Percentiles rank a stretch among this genome's conserved stretches.
These are phyloP conservation scores for Caenorhabditis parvicauda DNA, from an alignment of 2,888 invertebrate genomes.

Conservation along the genomic window DNA sequence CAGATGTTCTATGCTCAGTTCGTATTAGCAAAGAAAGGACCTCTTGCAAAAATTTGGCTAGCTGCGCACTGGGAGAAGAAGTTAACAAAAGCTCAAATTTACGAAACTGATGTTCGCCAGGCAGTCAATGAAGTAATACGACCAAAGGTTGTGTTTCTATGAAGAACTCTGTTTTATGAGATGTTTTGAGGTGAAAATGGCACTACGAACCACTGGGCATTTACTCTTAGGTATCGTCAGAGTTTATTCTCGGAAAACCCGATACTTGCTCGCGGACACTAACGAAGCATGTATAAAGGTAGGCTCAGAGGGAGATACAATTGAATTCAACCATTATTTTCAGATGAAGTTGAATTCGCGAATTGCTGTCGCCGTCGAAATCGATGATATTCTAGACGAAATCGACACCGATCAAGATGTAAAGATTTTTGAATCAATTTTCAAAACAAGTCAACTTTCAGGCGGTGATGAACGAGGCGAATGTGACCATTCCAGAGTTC, in stretches of 20 bases:
- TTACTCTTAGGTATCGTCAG: conserved; percentile 93
- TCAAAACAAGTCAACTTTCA: conserved; percentile 17
- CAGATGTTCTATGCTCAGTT: conserved; percentile 32
- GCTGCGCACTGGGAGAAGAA: conserved; percentile 99
- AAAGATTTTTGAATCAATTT: conserved; percentile 14
- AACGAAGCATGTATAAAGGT: conserved; percentile 99
- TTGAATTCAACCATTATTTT: neutral
- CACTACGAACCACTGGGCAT: conserved; percentile 95
- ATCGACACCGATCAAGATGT: neutral
- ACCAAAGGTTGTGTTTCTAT: conserved; percentile 74
- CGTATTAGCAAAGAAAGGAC: conserved; percentile 72
- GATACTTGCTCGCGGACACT: conserved; percentile 93
- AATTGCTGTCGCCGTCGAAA: neutral
- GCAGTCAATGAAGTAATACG: conserved; percentile 97
- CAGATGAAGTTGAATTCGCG: conserved; percentile 13
- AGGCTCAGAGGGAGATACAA: conserved; percentile 86
- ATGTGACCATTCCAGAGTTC: conserved; percentile 22
- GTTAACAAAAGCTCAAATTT: conserved; percentile 96
- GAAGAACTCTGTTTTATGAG: neutral
- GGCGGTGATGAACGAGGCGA: conserved; percentile 9
- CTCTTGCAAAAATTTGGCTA: conserved; percentile 97
- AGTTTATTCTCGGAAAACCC: conserved; percentile 96
- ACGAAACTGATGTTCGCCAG: conserved; percentile 97
- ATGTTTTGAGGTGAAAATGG: conserved; percentile 84
- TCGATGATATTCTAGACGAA: neutral